Conservation (phyloP, 2,888 invertebrate species). For the Ecliptopera silaceata region DNA sequence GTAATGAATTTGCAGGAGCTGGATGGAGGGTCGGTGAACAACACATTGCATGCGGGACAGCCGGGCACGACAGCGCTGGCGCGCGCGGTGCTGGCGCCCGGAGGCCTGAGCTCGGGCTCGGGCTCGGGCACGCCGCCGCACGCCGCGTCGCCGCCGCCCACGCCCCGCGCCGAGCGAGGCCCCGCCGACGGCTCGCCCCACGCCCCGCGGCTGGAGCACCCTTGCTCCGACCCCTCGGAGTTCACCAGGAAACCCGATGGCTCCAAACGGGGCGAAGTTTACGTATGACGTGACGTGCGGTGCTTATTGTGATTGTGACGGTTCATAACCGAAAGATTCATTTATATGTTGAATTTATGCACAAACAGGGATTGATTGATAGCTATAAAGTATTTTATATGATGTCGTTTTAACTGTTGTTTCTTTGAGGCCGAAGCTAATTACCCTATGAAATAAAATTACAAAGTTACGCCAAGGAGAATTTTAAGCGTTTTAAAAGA, state of each 20-base stretch:
- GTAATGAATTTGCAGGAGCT: slow-evolving; percentile 75
- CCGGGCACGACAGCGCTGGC: slow-evolving; percentile 90
- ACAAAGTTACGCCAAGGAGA: background rate
- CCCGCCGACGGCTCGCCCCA: slow-evolving; percentile 50
- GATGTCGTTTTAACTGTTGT: slow-evolving; percentile 39
- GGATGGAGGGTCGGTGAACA: slow-evolving; percentile 89
- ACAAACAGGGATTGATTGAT: slow-evolving; percentile 72
- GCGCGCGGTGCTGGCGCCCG: slow-evolving; percentile 87
- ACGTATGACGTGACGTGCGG: slow-evolving; percentile 52
- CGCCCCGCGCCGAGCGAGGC: slow-evolving; percentile 58
- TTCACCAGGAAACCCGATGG: slow-evolving; percentile 58
- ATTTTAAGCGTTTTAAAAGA: slow-evolving; percentile 3
- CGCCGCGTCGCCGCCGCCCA: slow-evolving; percentile 76
- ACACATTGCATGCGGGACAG: slow-evolving; percentile 88
- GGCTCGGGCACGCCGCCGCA: slow-evolving; percentile 73
- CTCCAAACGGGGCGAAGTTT: slow-evolving; percentile 74
- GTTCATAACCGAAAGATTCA: background rate
- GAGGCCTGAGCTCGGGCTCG: slow-evolving; percentile 77
- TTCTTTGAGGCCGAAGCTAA: slow-evolving; percentile 30
- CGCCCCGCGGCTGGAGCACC: slow-evolving; percentile 54
- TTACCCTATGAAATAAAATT: too few relatives aligned
- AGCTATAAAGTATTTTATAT: slow-evolving; percentile 58
- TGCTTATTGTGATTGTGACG: slow-evolving; percentile 7
- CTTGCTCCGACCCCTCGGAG: slow-evolving; percentile 44
- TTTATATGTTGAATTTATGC: slow-evolving; percentile 42